Evolutionary conservation across 2,113 vertebrate genomes (phyloP).

Genomic region (Vidua macroura): DNA sequence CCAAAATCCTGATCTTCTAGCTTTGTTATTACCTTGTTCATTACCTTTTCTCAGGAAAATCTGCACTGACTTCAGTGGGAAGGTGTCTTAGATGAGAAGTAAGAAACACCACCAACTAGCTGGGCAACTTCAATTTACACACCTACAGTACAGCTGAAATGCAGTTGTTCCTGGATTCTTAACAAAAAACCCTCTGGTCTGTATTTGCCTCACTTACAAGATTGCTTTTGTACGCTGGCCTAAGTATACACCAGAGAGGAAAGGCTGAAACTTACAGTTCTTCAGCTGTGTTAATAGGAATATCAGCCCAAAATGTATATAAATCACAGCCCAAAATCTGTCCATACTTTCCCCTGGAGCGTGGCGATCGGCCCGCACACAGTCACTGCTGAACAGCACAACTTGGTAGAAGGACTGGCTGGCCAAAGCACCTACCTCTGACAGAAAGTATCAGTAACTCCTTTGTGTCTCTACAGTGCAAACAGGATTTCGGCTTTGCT

Average conservation of each 20-base stretch:
- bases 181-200: neutral
- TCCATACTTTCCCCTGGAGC: neutral
- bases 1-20: neutral
- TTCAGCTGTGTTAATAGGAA: neutral
- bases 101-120: neutral
- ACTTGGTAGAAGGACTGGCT: neutral
- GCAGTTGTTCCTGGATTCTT: neutral
- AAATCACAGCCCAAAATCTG: neutral
- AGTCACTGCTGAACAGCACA: neutral
- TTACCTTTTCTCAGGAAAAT: neutral
- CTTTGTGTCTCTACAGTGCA: neutral
- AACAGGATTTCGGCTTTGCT: neutral
- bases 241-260: neutral
- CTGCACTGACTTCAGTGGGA: neutral
- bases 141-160: neutral
- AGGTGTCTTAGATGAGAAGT: neutral
- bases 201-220: neutral
- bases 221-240: neutral
- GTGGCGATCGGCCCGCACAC: fast-evolving
- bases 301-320: neutral
- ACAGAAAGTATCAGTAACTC: neutral
- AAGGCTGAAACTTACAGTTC: neutral
- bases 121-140: neutral
- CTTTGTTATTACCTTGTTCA: neutral
- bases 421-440: neutral